Percentiles rank a stretch among this genome's conserved stretches.
These are phyloP conservation scores for Cecropterus lyciades DNA, from an alignment of 1,140 invertebrate species.

Conservation along the genomic window DNA sequence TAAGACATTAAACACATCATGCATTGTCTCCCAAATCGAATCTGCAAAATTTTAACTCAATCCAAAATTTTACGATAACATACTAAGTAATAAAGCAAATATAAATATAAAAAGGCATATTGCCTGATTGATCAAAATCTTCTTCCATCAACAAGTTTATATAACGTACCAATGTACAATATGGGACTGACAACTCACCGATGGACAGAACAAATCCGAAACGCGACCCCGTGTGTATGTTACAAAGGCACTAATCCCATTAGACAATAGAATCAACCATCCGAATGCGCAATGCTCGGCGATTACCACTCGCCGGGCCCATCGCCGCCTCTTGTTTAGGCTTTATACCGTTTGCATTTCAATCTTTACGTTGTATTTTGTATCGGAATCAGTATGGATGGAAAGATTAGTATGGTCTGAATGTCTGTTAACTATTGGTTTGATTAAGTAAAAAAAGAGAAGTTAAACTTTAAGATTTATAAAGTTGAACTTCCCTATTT, in stretches of 20 bases:
- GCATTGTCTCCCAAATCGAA: no score
- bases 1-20: no score
- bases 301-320: background rate
- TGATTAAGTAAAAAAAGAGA: background rate
- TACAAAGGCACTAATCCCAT: background rate
- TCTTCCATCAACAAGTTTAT: no score
- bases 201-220: background rate
- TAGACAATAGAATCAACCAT: background rate
- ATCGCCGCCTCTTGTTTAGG: background rate
- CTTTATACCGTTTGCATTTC: background rate
- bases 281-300: background rate
- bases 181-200: background rate
- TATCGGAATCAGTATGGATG: background rate
- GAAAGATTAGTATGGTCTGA: background rate
- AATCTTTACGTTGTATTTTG: slow-evolving; percentile 1
- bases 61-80: no score
- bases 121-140: no score
- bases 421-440: background rate
- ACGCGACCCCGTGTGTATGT: background rate
- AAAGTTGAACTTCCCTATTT: no score
- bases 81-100: no score
- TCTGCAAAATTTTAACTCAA: no score
- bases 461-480: no score
- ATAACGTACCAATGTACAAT: no score
- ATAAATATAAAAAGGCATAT: no score